Percentiles rank a stretch among this genome's conserved stretches.
These are phyloP conservation scores for Cryptoblepharus egeriae DNA, from an alignment of 2,797 vertebrate genomes.

Conservation along the genomic window DNA sequence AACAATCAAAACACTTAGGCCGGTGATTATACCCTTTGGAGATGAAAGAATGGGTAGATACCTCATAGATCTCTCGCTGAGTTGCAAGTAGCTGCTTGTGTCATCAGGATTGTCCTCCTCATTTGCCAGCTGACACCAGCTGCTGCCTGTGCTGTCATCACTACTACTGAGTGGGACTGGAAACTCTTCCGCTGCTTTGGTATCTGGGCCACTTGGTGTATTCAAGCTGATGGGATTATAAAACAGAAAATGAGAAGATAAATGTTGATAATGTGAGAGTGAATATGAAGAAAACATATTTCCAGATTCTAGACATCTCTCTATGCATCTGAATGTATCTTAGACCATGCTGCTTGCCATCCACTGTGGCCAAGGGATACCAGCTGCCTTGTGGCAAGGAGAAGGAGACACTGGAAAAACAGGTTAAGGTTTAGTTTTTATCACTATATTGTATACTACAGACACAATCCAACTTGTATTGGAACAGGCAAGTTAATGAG, in stretches of 20 bases:
- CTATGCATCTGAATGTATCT: too few relatives aligned
- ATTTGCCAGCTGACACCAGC: slow-evolving; percentile 94
- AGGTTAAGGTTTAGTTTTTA: too few relatives aligned
- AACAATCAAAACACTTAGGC: neutral
- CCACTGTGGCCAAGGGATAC: too few relatives aligned
- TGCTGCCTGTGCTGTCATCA: slow-evolving; percentile 95
- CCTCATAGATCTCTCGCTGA: slow-evolving; percentile 95
- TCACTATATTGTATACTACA: too few relatives aligned
- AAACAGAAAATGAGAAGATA: slow-evolving; percentile 64
- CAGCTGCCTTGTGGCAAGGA: too few relatives aligned
- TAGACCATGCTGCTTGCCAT: too few relatives aligned
- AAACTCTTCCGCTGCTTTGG: slow-evolving; percentile 80
- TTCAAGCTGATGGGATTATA: slow-evolving; percentile 76
- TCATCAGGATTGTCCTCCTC: slow-evolving; percentile 95
- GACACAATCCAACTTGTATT: too few relatives aligned
- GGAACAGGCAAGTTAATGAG: too few relatives aligned
- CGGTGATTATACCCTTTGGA: neutral
- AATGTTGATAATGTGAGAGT: neutral
- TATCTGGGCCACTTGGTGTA: slow-evolving; percentile 75
- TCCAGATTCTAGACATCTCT: neutral
- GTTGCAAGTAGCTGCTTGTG: slow-evolving; percentile 95
- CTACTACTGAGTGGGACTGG: slow-evolving; percentile 90
- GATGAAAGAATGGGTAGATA: slow-evolving; percentile 44
- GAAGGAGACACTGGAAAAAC: too few relatives aligned
- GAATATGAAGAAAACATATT: neutral